phyloP scores from a whole-genome alignment of 2,888 invertebrate species.

The Athalia circularis region DNA sequence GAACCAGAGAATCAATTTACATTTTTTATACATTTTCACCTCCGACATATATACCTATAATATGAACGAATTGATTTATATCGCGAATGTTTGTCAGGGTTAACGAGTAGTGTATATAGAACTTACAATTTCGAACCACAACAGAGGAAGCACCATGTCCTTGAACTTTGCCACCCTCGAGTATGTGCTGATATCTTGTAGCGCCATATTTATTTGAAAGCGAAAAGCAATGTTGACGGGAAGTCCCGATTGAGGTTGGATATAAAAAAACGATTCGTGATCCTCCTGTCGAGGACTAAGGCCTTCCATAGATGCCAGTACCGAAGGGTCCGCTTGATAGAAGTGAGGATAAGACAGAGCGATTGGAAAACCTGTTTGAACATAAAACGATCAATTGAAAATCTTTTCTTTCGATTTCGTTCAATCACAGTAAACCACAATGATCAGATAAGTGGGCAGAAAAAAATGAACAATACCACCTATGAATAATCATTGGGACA shows the following conservation, averaged over 20 bases:
- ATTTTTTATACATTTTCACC: background rate
- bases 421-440: background rate
- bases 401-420: too few species aligned
- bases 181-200: constrained; percentile 82
- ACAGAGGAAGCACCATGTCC: constrained; percentile 84
- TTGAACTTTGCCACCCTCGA: constrained; percentile 82
- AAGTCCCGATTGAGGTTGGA: constrained; percentile 88
- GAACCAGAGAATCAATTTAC: background rate
- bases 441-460: background rate
- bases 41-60: too few species aligned
- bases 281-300: constrained; percentile 78
- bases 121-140: constrained; percentile 96
- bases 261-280: constrained; percentile 84
- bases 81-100: background rate
- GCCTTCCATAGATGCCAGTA: constrained; percentile 82
- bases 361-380: constrained; percentile 84
- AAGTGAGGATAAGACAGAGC: constrained; percentile 93
- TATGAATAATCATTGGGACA: background rate
- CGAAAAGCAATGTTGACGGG: constrained; percentile 87
- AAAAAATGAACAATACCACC: constrained; percentile 4
- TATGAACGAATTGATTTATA: background rate
- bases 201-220: constrained; percentile 91
- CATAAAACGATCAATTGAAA: constrained; percentile 33
- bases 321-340: constrained; percentile 81
- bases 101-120: background rate